phyloP scores from a whole-genome alignment of 2,888 invertebrate genomes.

The Agonopterix subpropinquella region DNA sequence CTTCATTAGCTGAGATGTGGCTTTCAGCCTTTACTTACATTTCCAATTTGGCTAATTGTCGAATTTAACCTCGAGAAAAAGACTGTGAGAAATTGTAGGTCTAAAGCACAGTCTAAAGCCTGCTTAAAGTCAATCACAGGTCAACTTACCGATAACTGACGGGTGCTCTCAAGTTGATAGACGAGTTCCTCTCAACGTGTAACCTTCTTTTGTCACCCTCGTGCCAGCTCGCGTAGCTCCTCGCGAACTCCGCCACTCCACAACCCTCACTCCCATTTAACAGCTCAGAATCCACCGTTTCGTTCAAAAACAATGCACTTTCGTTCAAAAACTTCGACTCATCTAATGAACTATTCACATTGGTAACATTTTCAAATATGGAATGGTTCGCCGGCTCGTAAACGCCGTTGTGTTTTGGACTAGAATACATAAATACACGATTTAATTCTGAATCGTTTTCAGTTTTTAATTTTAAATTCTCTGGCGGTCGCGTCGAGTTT shows the following conservation, averaged over 20 bases:
- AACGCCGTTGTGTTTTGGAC: slow-evolving; percentile 64
- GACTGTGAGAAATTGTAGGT: no score
- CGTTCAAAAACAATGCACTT: slow-evolving; percentile 24
- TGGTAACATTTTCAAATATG: slow-evolving; percentile 29
- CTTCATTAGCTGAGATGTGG: no score
- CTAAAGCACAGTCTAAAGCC: not conserved
- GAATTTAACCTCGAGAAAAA: no score
- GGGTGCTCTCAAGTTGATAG: slow-evolving; percentile 64
- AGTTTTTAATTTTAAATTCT: slow-evolving; percentile 38
- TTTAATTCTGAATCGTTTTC: slow-evolving; percentile 62
- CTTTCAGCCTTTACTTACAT: no score
- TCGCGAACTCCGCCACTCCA: slow-evolving; percentile 42
- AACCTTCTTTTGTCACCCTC: slow-evolving; percentile 52
- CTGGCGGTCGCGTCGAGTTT: slow-evolving; percentile 30
- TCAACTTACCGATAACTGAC: slow-evolving; percentile 69
- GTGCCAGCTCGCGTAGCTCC: slow-evolving; percentile 65
- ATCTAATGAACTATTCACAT: slow-evolving; percentile 19
- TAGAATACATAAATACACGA: slow-evolving; percentile 59
- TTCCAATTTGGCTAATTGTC: no score
- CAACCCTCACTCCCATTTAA: slow-evolving; percentile 50
- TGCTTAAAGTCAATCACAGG: not conserved
- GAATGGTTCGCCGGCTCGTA: slow-evolving; percentile 51
- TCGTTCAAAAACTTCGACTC: slow-evolving; percentile 33
- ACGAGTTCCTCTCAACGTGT: slow-evolving; percentile 34
- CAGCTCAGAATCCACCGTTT: slow-evolving; percentile 41